A percentile compares a stretch with the other conserved stretches of the same genome.
Conservation (phyloP, 2,888 invertebrate species). For the Sabatieria punctata region DNA sequence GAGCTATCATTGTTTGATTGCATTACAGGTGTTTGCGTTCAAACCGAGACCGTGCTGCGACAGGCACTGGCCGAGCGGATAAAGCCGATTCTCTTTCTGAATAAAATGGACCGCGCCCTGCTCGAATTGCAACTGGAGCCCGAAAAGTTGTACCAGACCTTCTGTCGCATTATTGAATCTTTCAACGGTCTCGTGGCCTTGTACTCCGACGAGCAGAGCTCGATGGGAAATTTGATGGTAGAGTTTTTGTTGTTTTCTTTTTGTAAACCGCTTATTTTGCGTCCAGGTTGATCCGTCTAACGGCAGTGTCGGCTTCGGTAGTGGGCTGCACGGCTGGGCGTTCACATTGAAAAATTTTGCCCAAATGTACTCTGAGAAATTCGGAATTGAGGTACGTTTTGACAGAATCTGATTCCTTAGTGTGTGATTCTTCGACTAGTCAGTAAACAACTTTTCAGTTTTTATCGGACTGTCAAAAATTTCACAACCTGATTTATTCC, state of each 20-base stretch:
- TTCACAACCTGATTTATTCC: too few relatives aligned
- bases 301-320: slow-evolving; percentile 16
- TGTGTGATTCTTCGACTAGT: too few relatives aligned
- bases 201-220: slow-evolving; percentile 9
- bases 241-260: neutral
- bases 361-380: slow-evolving; percentile 10
- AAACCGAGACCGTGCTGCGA: slow-evolving; percentile 17
- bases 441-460: too few relatives aligned
- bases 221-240: slow-evolving; percentile 1
- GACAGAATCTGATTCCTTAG: too few relatives aligned
- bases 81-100: slow-evolving; percentile 15
- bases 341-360: slow-evolving; percentile 16
- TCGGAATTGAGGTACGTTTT: slow-evolving; percentile 3
- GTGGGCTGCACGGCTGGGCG: slow-evolving; percentile 16
- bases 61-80: slow-evolving; percentile 15
- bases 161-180: slow-evolving; percentile 40
- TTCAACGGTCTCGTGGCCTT: slow-evolving; percentile 14
- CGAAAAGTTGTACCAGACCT: slow-evolving; percentile 78
- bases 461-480: too few relatives aligned
- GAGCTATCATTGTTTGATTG: too few relatives aligned
- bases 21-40: slow-evolving; percentile 15
- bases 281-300: slow-evolving; percentile 11
- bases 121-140: slow-evolving; percentile 46
- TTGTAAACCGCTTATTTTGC: neutral
- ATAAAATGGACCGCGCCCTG: slow-evolving; percentile 15